Evolutionary conservation across 2,797 vertebrate species (phyloP).

Genomic region (Gobionotothen gibberifrons): DNA sequence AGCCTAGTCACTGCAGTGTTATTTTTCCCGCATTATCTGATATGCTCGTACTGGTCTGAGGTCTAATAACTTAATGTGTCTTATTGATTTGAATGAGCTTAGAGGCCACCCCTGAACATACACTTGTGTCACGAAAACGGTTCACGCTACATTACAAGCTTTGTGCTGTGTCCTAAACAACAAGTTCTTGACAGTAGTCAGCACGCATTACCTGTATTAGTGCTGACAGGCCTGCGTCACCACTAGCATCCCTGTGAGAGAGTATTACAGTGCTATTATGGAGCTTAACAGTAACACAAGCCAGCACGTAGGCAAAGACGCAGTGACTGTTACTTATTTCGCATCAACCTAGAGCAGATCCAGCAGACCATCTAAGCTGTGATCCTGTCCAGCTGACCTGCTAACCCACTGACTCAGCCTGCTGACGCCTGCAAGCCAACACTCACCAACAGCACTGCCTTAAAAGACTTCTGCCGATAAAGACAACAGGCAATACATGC

Average conservation of each 20-base stretch:
- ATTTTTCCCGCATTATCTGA: not conserved
- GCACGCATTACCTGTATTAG: constrained; percentile 56
- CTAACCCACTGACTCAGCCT: constrained; percentile 68
- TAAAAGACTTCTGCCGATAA: constrained; percentile 16
- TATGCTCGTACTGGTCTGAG: not conserved
- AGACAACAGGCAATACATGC: constrained; percentile 1
- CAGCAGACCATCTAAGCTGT: constrained; percentile 57
- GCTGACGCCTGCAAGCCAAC: constrained; percentile 31
- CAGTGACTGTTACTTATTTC: constrained; percentile 47
- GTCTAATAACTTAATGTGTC: not conserved
- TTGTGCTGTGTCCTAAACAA: constrained; percentile 46
- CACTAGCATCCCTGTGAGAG: constrained; percentile 36
- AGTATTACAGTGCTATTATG: constrained; percentile 42
- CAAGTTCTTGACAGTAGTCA: constrained; percentile 49
- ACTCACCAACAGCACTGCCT: constrained; percentile 34
- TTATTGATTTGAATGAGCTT: constrained; percentile 13
- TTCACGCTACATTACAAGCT: constrained; percentile 18
- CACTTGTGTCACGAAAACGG: constrained; percentile 8
- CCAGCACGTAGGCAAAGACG: constrained; percentile 20
- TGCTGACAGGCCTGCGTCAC: constrained; percentile 60
- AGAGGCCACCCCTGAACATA: not conserved
- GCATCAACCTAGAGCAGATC: constrained; percentile 33
- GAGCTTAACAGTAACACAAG: constrained; percentile 38
- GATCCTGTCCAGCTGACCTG: constrained; percentile 68
- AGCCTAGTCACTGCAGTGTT: not conserved